Evolutionary conservation across 2,888 invertebrate genomes (phyloP), one percentile per base, ranked within the genome.

Genomic region (Dolichomitus sp.): DNA sequence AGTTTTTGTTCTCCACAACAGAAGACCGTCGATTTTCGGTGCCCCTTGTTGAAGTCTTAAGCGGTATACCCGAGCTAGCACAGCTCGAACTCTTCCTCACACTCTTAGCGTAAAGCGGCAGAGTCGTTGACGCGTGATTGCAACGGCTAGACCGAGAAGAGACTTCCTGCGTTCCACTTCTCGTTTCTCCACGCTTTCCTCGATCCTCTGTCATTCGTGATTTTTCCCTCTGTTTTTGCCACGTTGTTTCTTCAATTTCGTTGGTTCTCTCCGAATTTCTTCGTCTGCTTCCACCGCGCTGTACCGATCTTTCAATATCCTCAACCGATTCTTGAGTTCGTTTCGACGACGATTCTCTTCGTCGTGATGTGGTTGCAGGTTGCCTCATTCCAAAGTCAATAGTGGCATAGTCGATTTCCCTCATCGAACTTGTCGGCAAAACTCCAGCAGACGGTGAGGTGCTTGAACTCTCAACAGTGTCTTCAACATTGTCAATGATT

Each of bases 401-500:
- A 27, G 75, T 75, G 37, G 65, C 70, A n/a, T 72, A 80, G 30
- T 80, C 83, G 66, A 75, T 72, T 42, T 76, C 83, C 9, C 77
- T 68, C 42, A 61, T 69, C 27, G 77, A 76, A 48, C 59, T 45
- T 14, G 59, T 40, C 37, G 76, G 76, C 23, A 37, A 68, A 7
- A 59, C 45, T 45, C 45, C 30, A 5, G 70, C 33, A 17, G 65
- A 48, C 11, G 42, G 50, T 19, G 57, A 59, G 0, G 30, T 9
- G 4, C 6, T 61, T 7, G 45, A 69, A 19, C 48, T 68, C 19
- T 42, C 72, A 17, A 59, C 37, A 1, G 82, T 57, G 6, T 90
- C 90, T 40, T 86, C 88, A 14, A 84, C 89, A 54, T 90, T 92
- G 23, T 87, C 88, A 80, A 93, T 91, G 48, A 93, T 93, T 63